Conservation (phyloP, 2,113 vertebrate species). For the Charadrius vociferus region DNA sequence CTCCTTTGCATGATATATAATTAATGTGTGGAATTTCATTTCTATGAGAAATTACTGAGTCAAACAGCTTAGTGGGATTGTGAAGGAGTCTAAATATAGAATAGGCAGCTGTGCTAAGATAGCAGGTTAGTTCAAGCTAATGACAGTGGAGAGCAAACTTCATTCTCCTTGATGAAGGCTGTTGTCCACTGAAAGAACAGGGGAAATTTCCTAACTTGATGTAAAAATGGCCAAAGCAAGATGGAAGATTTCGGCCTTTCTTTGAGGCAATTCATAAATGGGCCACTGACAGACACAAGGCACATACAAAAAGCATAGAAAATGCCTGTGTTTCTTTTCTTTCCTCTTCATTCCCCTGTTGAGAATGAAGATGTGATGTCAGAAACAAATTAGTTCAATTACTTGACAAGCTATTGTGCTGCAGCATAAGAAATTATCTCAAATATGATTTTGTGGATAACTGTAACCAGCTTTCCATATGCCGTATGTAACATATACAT, state of each 20-base stretch:
- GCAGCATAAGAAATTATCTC: constrained; percentile 1
- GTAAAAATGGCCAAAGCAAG: not conserved
- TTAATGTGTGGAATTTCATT: constrained; percentile 22
- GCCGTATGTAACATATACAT: not conserved
- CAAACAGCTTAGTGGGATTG: not conserved
- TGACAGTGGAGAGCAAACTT: not conserved
- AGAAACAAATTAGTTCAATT: constrained; percentile 36
- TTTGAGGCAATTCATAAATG: not conserved
- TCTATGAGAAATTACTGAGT: constrained; percentile 5
- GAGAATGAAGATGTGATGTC: not conserved
- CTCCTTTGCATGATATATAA: not conserved
- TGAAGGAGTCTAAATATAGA: constrained; percentile 9
- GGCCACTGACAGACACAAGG: not conserved
- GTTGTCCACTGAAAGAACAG: not conserved
- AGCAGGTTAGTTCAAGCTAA: not conserved
- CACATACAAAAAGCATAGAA: not conserved
- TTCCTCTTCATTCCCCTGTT: not conserved
- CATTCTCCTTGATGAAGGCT: not conserved
- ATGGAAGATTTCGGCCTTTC: not conserved
- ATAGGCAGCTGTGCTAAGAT: not conserved
- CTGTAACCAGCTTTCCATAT: not conserved
- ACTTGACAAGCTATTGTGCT: not conserved
- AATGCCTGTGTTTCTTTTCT: not conserved
- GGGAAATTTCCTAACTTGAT: not conserved
- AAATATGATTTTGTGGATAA: constrained; percentile 6